Base-by-base conservation (phyloP, 1,140 invertebrate genomes). In the Neocloeon triangulifer region DNA sequence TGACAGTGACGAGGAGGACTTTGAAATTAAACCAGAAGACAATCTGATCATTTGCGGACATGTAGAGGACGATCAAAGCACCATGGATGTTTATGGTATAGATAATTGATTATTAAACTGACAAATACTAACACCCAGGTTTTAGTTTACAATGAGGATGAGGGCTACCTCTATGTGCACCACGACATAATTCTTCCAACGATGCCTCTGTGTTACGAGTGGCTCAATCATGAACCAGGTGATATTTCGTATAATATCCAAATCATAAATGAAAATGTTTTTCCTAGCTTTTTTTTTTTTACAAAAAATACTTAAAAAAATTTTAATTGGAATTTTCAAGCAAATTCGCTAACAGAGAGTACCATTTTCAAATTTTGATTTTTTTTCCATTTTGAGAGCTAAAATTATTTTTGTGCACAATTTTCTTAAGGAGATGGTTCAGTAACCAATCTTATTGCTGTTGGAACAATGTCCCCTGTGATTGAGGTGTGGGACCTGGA, bases 401-500 rank as follows among this genome's bases (percentile, higher is more conserved):
- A 23, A 6, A 30, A 29, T 31, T 30, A 23, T 17, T 30, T n/a
- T n/a, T n/a, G n/a, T n/a, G n/a, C n/a, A n/a, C n/a, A n/a, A n/a
- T 28, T 27, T 25, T 39, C 16, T 41, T n/a, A 12, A 19, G 23
- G 8, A 31, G 18, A 29, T 32, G 34, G 40, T 44, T 25, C 41
- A 59, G 84, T 73, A 13, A n/a, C n/a, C n/a, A 95, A 91, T 51
- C 68, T 88, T 40, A 73, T 85, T 43, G 89, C 88, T 4, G 63
- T 96, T 42, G 89, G 86, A 10, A 74, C 70, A 22, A 91, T 96
- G 80, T 70, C 73, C 37, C 73, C 86, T 2, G 65, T 82, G 25
- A 92, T 97, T 35, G 72, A 85, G 38, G 66, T 96, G 8, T 96
- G 89, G 89, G 86, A 97, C 52, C 52, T 96, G 19, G 89, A 96